Percentiles rank a stretch among this genome's conserved stretches.
Conservation (phyloP, 2,888 invertebrate species). For the Aplocera efformata region DNA sequence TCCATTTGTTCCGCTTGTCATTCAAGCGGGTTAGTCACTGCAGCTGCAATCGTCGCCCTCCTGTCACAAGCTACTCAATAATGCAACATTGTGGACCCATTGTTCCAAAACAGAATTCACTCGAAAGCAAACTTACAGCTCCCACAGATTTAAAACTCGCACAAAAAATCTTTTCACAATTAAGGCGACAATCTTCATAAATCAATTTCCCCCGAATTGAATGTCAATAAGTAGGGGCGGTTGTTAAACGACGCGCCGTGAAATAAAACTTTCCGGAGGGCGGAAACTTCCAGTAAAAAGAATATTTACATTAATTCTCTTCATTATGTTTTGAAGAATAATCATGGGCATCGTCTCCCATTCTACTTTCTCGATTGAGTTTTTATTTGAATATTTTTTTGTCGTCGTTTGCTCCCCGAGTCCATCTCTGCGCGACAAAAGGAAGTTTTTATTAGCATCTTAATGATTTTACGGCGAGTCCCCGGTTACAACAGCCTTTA, state of each 20-base stretch:
- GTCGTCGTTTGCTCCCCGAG: conserved; percentile 47
- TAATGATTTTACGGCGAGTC: conserved; percentile 81
- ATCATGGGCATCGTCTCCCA: conserved; percentile 75
- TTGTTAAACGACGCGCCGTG: conserved; percentile 78
- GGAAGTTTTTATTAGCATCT: conserved; percentile 82
- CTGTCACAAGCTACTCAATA: conserved; percentile 61
- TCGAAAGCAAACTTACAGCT: conserved; percentile 17
- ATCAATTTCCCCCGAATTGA: conserved; percentile 81
- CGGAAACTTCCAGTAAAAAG: conserved; percentile 75
- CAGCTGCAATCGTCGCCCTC: conserved; percentile 56
- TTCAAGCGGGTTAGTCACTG: conserved; percentile 57
- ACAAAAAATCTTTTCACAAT: conserved; percentile 70
- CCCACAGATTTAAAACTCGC: conserved; percentile 11
- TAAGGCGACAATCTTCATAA: conserved; percentile 80
- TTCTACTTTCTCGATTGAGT: conserved; percentile 76
- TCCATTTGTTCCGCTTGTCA: conserved; percentile 70
- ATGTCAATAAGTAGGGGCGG: conserved; percentile 80
- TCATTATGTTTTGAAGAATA: conserved; percentile 82
- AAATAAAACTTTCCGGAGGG: conserved; percentile 80
- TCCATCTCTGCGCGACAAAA: conserved; percentile 77
- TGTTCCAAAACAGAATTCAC: conserved; percentile 39
- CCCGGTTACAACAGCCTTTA: conserved; percentile 80
- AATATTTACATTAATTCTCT: conserved; percentile 82
- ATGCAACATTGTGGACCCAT: conserved; percentile 62
- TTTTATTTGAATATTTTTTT: conserved; percentile 80